Evolutionary conservation across 1,140 invertebrate species (phyloP).

Genomic region (Plectus sambesii): DNA sequence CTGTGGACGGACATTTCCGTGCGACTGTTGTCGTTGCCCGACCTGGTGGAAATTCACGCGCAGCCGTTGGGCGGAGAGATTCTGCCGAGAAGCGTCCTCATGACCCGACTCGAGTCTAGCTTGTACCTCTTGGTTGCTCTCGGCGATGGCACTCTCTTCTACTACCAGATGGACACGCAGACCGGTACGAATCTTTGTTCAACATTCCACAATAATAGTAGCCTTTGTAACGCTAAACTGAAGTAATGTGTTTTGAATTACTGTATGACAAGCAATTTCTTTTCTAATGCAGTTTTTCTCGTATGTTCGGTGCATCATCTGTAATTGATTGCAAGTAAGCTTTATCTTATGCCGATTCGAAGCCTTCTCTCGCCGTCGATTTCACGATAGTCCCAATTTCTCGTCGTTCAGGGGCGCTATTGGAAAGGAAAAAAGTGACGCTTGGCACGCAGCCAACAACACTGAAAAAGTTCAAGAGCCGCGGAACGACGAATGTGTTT

Average conservation of each 20-base stretch:
- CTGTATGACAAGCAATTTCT: too few species aligned
- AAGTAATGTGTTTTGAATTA: too few species aligned
- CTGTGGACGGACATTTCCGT: constrained; percentile 95
- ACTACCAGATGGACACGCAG: constrained; percentile 57
- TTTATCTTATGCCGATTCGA: too few species aligned
- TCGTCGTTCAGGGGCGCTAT: constrained; percentile 29
- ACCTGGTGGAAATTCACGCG: constrained; percentile 54
- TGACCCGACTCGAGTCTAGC: constrained; percentile 78
- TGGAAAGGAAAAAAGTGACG: constrained; percentile 58
- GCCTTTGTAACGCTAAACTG: too few species aligned
- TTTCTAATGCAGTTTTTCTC: too few species aligned
- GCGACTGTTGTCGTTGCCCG: constrained; percentile 67
- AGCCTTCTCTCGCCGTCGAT: too few species aligned
- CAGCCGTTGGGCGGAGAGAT: constrained; percentile 72
- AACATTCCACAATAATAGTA: too few species aligned
- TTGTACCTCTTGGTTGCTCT: constrained; percentile 57
- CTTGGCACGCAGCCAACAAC: constrained; percentile 92
- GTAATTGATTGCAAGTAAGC: too few species aligned
- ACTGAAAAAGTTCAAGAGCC: constrained; percentile 73
- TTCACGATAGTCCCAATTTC: neutral
- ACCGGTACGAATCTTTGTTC: too few species aligned
- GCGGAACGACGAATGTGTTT: constrained; percentile 80
- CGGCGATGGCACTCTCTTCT: constrained; percentile 94
- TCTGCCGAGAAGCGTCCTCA: constrained; percentile 82
- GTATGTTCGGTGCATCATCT: too few species aligned